Evolutionary conservation across 2,113 vertebrate species (phyloP).

Genomic region (Saccopteryx bilineata): DNA sequence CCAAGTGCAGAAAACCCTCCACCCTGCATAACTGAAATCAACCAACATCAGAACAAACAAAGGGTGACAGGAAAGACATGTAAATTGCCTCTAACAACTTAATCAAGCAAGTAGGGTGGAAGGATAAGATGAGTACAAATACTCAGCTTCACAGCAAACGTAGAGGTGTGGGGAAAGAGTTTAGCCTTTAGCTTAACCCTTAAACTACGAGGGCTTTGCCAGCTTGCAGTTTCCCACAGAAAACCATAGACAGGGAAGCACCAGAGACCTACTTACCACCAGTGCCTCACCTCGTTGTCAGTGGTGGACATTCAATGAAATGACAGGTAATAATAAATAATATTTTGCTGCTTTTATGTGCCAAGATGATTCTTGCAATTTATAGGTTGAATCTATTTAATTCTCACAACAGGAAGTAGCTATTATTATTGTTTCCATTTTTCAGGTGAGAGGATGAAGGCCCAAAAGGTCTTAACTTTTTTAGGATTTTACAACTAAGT

Average conservation of each 20-base stretch:
- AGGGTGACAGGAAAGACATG: no score
- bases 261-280: neutral
- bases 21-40: no score
- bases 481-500: neutral
- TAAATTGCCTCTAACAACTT: no score
- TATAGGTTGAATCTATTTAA: neutral
- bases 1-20: no score
- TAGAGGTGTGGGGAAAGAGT: no score
- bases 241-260: neutral
- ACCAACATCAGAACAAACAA: no score
- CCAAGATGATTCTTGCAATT: neutral
- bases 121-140: no score
- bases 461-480: neutral
- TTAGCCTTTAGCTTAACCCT: no score
- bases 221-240: neutral
- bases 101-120: no score
- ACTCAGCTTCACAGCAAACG: no score
- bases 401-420: neutral
- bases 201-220: no score
- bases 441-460: neutral
- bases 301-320: neutral
- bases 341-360: neutral
- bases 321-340: neutral
- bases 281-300: neutral
- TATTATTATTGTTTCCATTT: neutral